Evolutionary conservation across 2,797 vertebrate genomes (phyloP), one percentile per base, ranked within the genome.

Genomic region (Pelobates cultripes): DNA sequence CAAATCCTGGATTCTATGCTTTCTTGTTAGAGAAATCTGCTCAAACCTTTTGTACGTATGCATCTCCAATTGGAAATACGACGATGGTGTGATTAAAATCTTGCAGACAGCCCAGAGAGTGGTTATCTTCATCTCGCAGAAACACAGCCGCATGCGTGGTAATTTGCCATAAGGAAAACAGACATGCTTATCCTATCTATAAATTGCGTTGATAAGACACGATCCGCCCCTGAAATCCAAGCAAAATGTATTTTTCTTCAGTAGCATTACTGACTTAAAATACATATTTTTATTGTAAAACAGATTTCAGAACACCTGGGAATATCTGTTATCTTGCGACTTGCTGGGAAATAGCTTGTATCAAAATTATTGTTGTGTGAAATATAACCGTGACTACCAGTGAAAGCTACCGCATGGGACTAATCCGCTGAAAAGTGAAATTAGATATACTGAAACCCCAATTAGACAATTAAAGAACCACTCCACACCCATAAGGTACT

Each of bases 281-380:
- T 83, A 55, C 61, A 75, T 74, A 47, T 83, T 78, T 68, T 73
- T 17, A 66, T 78, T 74, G 75, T 73, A 74, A 78, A 83, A 78
- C 78, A 83, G 75, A 83, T 83, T 83, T 75, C 41, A 0, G n/a
- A 75, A 69, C 71, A 17, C 76, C 14, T 41, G 76, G 81, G 81
- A 75, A 78, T 77, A 47, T 41, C 40, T 44, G 71, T 79, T 83
- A 83, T 83, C 70, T 78, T 47, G 28, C 28, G 28, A 28, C 28
- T 28, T n/a, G 63, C 81, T 68, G 81, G 17, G 75, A 63, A 69
- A 78, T 67, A 57, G 70, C 15, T 69, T 67, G 80, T 63, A 77
- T 82, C 77, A 68, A 70, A 69, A 83, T 83, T 82, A 82, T 77
- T 82, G 28, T 78, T 7, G 75, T 77, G 80, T 77, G 75, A 83